Conservation (phyloP, 1,140 invertebrate species). For the Potamilus streckersoni region DNA sequence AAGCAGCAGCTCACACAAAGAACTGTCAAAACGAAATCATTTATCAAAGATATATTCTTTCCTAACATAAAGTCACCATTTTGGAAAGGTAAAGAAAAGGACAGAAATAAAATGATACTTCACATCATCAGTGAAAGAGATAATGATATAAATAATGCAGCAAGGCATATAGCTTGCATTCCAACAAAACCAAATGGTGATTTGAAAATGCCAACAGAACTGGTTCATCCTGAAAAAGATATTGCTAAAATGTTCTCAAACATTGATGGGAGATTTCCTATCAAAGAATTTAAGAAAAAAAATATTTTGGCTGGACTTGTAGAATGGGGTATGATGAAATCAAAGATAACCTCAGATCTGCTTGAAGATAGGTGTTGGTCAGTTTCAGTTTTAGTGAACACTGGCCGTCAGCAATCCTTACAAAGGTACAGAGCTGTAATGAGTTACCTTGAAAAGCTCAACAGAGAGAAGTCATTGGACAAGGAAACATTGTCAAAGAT, state of each 20-base stretch:
- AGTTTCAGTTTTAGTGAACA: slow-evolving; percentile 19
- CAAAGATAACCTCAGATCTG: slow-evolving; percentile 19
- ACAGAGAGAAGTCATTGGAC: background rate
- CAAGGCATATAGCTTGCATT: slow-evolving; percentile 11
- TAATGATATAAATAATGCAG: background rate
- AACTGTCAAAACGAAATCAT: background rate
- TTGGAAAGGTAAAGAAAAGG: slow-evolving; percentile 3
- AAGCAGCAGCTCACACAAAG: background rate
- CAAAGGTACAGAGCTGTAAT: slow-evolving; percentile 12
- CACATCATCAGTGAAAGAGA: slow-evolving; percentile 5
- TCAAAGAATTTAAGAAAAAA: slow-evolving; percentile 9
- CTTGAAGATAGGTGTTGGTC: slow-evolving; percentile 33
- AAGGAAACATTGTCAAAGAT: background rate
- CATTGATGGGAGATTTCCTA: slow-evolving; percentile 13
- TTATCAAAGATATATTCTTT: slow-evolving; percentile 12
- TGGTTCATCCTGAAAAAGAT: slow-evolving; percentile 11
- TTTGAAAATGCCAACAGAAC: slow-evolving; percentile 12
- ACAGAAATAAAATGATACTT: slow-evolving; percentile 1
- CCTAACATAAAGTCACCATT: background rate
- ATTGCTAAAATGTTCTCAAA: slow-evolving; percentile 9
- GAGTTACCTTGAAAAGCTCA: slow-evolving; percentile 16
- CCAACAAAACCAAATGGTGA: slow-evolving; percentile 16
- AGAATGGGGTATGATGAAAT: slow-evolving; percentile 32
- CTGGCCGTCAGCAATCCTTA: slow-evolving; percentile 2
- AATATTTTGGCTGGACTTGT: slow-evolving; percentile 13